Evolutionary conservation across 2,797 vertebrate genomes (phyloP).

Genomic region (Sebastes steindachneri): DNA sequence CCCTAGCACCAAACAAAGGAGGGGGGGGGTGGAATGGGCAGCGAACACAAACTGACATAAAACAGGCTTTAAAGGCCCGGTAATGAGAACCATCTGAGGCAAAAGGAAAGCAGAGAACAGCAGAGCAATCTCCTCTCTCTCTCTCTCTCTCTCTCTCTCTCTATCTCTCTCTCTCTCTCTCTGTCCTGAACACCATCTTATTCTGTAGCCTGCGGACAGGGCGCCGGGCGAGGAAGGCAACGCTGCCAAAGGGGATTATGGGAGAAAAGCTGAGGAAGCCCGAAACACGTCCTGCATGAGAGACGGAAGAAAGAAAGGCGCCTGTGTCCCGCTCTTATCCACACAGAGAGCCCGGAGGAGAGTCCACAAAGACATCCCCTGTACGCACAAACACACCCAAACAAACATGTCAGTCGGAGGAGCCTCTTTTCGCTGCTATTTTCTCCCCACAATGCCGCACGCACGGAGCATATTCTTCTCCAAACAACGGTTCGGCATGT

Average conservation of each 20-base stretch:
- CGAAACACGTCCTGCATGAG: slow-evolving; percentile 62
- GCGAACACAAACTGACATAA: slow-evolving; percentile 83
- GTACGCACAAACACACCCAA: slow-evolving; percentile 61
- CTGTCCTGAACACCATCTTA: slow-evolving; percentile 44
- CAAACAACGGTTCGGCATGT: slow-evolving; percentile 64
- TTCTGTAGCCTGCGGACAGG: slow-evolving; percentile 61
- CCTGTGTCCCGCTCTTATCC: slow-evolving; percentile 53
- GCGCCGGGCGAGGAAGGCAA: slow-evolving; percentile 47
- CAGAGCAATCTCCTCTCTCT: slow-evolving; percentile 50
- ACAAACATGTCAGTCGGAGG: slow-evolving; percentile 62
- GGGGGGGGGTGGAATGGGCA: slow-evolving; percentile 71
- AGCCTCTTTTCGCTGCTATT: background rate
- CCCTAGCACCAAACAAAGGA: slow-evolving; percentile 76
- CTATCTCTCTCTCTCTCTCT: slow-evolving; percentile 23
- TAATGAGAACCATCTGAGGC: slow-evolving; percentile 88
- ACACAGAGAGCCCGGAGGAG: slow-evolving; percentile 46
- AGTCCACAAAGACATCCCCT: slow-evolving; percentile 58
- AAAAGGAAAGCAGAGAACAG: slow-evolving; percentile 60
- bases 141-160: slow-evolving; percentile 6
- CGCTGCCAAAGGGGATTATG: slow-evolving; percentile 68
- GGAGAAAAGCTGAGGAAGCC: slow-evolving; percentile 68
- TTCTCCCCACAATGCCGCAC: slow-evolving; percentile 36
- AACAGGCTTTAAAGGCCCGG: slow-evolving; percentile 84
- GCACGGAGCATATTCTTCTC: slow-evolving; percentile 59
- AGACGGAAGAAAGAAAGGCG: slow-evolving; percentile 59